Base-by-base conservation (phyloP, 2,888 invertebrate species). In the Drosophila paracracens region DNA sequence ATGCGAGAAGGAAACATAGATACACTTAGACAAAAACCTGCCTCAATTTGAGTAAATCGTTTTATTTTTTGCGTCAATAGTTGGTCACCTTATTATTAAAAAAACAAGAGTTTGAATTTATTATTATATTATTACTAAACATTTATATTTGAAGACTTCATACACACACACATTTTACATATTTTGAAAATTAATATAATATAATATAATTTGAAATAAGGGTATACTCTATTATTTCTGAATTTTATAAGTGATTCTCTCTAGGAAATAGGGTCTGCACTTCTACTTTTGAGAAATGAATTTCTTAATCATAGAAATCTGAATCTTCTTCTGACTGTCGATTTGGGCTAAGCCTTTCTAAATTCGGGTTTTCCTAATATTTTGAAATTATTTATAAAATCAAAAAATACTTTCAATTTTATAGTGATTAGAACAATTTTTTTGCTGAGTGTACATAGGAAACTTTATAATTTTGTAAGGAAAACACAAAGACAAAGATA, bases 391-490 rank as follows among this genome's bases (percentile, higher is more conserved):
- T 43, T 21, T 43, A 2, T 0, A n/a, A 43, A 5, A 21, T 13
- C 21, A 13, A 13, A 21, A 46, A 21, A 31, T 21, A 11, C 1
- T 21, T 21, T 11, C 0, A 43, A 21, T 21, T 5, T 43, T 0
- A 43, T 0, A 11, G 11, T 21, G 21, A 11, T 2, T 21, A 2
- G 2, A 11, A 1, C 1, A 11, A 11, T 21, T 21, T 6, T 10
- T 21, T 25, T 8, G 21, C 8, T 25, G 2, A 46, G 25, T 46
- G 46, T 46, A 10, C 18, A 58, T n/a, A 48, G 57, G 33, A 50
- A 18, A 43, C 33, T n/a, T 57, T 43, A 56, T 52, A 43, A 68
- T 67, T 65, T 61, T 76, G 61, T 73, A 71, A 75, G 83, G 71
- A 63, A 46, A 71, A 76, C 63, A 60, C 77, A 76, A 27, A 21